A percentile compares a stretch with the other conserved stretches of the same genome.
Conservation (phyloP, 2,888 invertebrate genomes). For the Tipula vernalis region DNA sequence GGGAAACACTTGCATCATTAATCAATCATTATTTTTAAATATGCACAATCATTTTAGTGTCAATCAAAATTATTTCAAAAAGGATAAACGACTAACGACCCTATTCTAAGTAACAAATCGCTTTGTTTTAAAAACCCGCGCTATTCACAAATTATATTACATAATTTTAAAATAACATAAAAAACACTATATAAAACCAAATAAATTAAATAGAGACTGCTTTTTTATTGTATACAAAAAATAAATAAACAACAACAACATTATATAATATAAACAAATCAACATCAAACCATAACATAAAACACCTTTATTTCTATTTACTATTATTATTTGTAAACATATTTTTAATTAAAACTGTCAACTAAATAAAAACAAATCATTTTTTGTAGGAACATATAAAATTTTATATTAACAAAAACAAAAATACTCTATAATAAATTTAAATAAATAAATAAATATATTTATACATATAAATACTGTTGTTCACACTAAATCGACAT, state of each 20-base stretch:
- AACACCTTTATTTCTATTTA: not conserved
- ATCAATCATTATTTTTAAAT: too few species aligned
- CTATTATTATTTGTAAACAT: not conserved
- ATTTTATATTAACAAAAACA: not conserved
- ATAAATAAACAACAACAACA: not conserved
- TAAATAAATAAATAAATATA: constrained; percentile 22
- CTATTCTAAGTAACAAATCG: too few species aligned
- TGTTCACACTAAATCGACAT: constrained; percentile 38
- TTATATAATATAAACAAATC: not conserved
- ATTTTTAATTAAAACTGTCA: constrained; percentile 5
- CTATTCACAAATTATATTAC: not conserved
- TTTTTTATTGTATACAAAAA: not conserved
- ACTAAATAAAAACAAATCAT: constrained; percentile 35
- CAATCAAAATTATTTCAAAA: too few species aligned
- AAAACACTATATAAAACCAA: not conserved
- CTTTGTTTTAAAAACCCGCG: not conserved
- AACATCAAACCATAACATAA: not conserved
- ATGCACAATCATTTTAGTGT: too few species aligned
- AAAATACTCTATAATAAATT: not conserved
- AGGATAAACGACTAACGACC: too few species aligned
- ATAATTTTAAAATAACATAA: not conserved
- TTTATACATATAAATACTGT: constrained; percentile 29
- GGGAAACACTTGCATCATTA: too few species aligned
- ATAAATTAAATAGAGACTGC: not conserved
- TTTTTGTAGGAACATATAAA: constrained; percentile 17